Evolutionary conservation across 1,140 invertebrate genomes (phyloP).

Genomic region (Musca vetustissima): DNA sequence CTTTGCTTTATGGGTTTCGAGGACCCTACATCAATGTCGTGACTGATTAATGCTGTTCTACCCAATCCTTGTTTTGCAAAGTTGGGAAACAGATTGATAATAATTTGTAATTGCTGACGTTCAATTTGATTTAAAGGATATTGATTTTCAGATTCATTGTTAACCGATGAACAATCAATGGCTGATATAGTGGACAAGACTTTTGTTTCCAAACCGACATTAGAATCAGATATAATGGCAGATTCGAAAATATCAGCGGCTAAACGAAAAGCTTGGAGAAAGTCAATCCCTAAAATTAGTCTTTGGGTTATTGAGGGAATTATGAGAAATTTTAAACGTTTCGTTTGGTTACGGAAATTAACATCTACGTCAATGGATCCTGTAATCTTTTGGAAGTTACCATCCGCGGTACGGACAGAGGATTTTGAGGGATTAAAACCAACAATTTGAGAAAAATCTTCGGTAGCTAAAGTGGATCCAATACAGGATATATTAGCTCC

Average conservation of each 20-base stretch:
- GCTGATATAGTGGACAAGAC: no score
- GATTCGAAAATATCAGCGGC: background rate
- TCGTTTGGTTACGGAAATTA: background rate
- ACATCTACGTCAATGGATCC: background rate
- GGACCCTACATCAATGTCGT: constrained; percentile 6
- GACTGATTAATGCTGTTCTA: background rate
- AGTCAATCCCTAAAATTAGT: constrained; percentile 10
- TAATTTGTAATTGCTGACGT: background rate
- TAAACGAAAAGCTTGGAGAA: constrained; percentile 5
- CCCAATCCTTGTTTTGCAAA: constrained; percentile 22
- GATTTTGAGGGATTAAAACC: no score
- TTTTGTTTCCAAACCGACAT: no score
- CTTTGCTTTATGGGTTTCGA: constrained; percentile 20
- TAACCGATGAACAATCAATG: background rate
- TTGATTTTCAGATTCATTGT: background rate
- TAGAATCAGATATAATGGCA: no score
- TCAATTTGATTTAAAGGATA: background rate
- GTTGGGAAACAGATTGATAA: background rate
- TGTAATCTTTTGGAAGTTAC: no score
- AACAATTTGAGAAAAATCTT: no score
- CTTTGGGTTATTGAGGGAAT: background rate
- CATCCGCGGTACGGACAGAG: no score
- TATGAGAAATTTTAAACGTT: background rate
- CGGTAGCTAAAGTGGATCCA: no score
- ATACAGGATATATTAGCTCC: no score